Conservation (phyloP, 2,888 invertebrate genomes). For the Himalopsyche anomala region DNA sequence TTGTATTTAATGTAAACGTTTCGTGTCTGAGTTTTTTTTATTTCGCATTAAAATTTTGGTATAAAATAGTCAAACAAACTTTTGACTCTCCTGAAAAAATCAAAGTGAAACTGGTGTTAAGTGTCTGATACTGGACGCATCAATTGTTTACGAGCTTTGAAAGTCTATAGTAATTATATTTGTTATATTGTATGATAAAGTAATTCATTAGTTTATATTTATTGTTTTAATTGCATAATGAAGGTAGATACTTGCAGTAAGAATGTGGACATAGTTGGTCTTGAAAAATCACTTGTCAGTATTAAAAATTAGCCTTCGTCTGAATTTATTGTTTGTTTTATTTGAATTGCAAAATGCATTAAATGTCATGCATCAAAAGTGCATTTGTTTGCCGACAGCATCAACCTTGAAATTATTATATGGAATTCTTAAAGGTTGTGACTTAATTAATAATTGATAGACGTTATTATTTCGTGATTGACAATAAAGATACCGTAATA, state of each 20-base stretch:
- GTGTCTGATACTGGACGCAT: no score
- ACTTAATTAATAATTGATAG: slow-evolving; percentile 30
- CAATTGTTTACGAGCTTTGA: no score
- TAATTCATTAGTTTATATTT: no score
- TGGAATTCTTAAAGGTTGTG: slow-evolving; percentile 41
- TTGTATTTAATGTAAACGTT: no score
- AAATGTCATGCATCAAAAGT: slow-evolving; percentile 43
- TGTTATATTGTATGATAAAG: no score
- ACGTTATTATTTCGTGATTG: slow-evolving; percentile 23
- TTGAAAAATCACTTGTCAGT: slow-evolving; percentile 36
- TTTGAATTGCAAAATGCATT: slow-evolving; percentile 39
- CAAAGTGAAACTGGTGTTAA: no score
- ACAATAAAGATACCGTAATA: background rate
- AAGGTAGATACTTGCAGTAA: background rate
- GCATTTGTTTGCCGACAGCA: slow-evolving; percentile 5
- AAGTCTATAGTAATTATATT: no score
- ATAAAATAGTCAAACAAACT: no score
- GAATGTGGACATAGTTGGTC: slow-evolving; percentile 2
- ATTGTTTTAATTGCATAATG: no score
- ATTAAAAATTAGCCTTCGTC: slow-evolving; percentile 16
- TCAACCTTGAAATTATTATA: slow-evolving; percentile 27
- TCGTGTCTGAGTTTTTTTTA: no score
- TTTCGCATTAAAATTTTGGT: no score
- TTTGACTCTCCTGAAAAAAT: no score
- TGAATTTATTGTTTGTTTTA: slow-evolving; percentile 28